A percentile compares a stretch with the other conserved stretches of the same genome.
Evolutionary conservation across 92 coral and sea anemone genomes (phyloP).

Genomic region (Anthopleura xanthogrammica): DNA sequence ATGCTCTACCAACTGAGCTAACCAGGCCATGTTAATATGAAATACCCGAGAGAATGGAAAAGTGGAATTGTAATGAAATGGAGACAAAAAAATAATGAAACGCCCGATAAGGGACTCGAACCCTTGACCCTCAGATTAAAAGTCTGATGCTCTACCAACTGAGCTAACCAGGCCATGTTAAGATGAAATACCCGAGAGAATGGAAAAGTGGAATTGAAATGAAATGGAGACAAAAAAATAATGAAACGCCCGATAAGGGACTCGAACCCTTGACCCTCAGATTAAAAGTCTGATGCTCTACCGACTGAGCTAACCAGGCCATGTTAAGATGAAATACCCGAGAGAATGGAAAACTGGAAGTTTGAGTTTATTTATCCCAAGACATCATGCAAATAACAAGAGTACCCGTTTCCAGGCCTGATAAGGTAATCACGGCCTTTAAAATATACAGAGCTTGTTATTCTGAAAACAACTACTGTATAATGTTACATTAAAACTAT

Average conservation of each 20-base stretch:
- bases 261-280: constrained; percentile 95
- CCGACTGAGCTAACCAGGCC: constrained; percentile 96
- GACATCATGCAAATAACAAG: no score
- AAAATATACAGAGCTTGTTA: no score
- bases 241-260: constrained; percentile 76
- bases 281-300: constrained; percentile 97
- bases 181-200: background rate
- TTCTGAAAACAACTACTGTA: no score
- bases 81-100: no score
- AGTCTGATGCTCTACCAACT: constrained; percentile 98
- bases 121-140: constrained; percentile 95
- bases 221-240: no score
- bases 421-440: no score
- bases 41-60: no score
- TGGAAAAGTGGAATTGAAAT: background rate
- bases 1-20: constrained; percentile 98
- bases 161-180: constrained; percentile 77
- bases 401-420: no score
- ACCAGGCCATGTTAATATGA: constrained; percentile 41
- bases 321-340: background rate
- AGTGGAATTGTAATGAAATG: no score
- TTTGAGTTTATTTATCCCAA: no score
- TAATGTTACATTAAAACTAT: no score
- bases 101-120: constrained; percentile 91
- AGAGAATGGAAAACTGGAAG: background rate